These are phyloP conservation scores for Zygogramma bicolorata DNA, from an alignment of 2,888 invertebrate species.

Conservation along the genomic window DNA sequence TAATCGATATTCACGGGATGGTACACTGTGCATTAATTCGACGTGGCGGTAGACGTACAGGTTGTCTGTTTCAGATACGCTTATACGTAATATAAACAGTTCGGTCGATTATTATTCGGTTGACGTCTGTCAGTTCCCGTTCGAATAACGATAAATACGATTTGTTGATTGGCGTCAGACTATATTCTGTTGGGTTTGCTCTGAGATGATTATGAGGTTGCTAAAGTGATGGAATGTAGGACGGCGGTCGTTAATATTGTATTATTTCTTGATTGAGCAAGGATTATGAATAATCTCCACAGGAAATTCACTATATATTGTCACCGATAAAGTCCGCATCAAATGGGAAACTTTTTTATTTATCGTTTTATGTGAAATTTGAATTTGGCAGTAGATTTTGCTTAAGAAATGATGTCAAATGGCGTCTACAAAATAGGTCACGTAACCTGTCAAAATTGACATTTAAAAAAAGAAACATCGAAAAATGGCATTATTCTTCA, in stretches of 20 bases:
- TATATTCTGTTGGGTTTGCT: not conserved
- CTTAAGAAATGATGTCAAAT: too few relatives aligned
- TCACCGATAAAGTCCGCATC: too few relatives aligned
- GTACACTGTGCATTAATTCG: constrained; percentile 1
- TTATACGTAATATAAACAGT: not conserved
- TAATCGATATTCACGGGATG: constrained; percentile 13
- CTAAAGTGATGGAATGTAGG: not conserved
- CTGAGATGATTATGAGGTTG: not conserved
- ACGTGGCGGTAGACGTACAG: constrained; percentile 10
- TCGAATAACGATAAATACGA: not conserved
- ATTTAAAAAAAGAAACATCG: too few relatives aligned
- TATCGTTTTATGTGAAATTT: too few relatives aligned
- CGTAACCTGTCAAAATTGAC: too few relatives aligned
- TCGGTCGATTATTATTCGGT: not conserved
- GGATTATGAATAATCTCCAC: too few relatives aligned
- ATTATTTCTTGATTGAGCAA: too few relatives aligned
- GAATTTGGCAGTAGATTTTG: too few relatives aligned
- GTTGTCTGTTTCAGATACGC: constrained; percentile 17
- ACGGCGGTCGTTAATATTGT: not conserved
- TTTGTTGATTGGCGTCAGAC: not conserved
- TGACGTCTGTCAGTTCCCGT: not conserved
- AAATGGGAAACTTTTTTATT: too few relatives aligned
- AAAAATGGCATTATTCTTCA: too few relatives aligned
- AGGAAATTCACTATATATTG: too few relatives aligned
- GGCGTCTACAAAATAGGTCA: too few relatives aligned